Percentiles rank a stretch among this genome's conserved stretches.
phyloP scores from a whole-genome alignment of 2,888 invertebrate genomes.

The Apotomis capreana region DNA sequence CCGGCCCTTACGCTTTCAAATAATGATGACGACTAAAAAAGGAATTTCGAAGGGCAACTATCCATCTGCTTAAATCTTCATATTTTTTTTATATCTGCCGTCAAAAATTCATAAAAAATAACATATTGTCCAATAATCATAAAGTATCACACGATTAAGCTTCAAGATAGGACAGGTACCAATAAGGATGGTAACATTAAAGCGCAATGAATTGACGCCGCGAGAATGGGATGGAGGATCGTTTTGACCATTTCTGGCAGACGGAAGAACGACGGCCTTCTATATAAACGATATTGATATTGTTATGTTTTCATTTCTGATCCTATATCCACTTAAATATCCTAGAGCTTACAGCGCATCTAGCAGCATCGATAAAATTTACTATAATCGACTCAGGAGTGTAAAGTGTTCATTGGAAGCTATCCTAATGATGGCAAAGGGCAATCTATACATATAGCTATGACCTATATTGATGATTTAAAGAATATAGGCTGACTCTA shows the following conservation, averaged over 20 bases:
- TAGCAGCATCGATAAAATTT: too few relatives aligned
- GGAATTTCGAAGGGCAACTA: background rate
- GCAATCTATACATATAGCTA: too few relatives aligned
- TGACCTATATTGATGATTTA: too few relatives aligned
- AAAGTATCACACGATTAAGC: conserved; percentile 12
- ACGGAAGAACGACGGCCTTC: conserved; percentile 42
- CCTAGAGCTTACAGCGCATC: too few relatives aligned
- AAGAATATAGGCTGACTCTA: too few relatives aligned
- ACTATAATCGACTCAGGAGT: too few relatives aligned
- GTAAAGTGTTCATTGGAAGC: too few relatives aligned
- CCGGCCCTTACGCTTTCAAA: background rate
- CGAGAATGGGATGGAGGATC: conserved; percentile 16
- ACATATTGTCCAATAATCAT: background rate
- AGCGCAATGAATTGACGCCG: conserved; percentile 3
- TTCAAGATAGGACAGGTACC: background rate
- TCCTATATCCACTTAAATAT: too few relatives aligned
- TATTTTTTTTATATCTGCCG: background rate
- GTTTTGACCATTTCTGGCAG: conserved; percentile 42
- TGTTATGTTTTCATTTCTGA: background rate
- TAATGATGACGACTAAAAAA: background rate
- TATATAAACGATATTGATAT: conserved; percentile 11
- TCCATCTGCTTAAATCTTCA: background rate
- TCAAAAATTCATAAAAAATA: conserved; percentile 2
- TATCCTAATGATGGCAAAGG: too few relatives aligned
- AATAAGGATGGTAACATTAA: background rate